Base-by-base conservation (phyloP, 1,140 invertebrate genomes). In the Chrysoperla carnea region DNA sequence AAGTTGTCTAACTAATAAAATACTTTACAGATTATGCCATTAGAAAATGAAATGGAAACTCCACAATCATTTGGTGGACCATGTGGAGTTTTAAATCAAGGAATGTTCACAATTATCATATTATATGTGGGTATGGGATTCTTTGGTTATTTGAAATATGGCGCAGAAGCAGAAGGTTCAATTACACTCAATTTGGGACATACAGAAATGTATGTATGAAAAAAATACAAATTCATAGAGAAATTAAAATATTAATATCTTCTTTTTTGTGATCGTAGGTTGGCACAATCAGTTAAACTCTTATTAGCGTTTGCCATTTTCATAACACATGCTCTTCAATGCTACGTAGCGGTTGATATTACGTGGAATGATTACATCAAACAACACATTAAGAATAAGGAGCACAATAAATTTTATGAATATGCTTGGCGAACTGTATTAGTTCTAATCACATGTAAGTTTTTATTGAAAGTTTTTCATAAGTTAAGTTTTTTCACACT, bases 331-430 rank as follows among this genome's bases (percentile, higher is more conserved):
- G 76, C 76, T 0, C 68, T 94, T 12, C 86, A 90, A 49, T 79
- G 85, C 54, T 95, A 91, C 58, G 87, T 94, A 0, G 84, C 88
- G 1, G 76, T 92, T 44, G 81, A 85, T 47, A 91, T 93, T 44
- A 64, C 79, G 4, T 92, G 87, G 86, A 84, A 82, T 39, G 70
- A 69, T 29, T 76, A 77, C 44, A 45, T 78, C 29, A 48, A 50
- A 36, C 52, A 56, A 42, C 54, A 51, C 44, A 53, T 60, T 27
- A 62, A 56, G 46, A 63, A 53, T 49, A 63, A 52, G 48, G 56
- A 51, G 36, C 59, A 52, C 41, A 61, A 58, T 40, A 35, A 58
- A 0, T 54, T 75, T n/a, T 73, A 66, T 61, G 82, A 88, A 58
- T 82, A 77, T 49, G 50, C 71, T 2, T 67, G 81, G 6, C 69